Evolutionary conservation across 2,888 invertebrate species (phyloP).

Genomic region (Ectemnius continuus): DNA sequence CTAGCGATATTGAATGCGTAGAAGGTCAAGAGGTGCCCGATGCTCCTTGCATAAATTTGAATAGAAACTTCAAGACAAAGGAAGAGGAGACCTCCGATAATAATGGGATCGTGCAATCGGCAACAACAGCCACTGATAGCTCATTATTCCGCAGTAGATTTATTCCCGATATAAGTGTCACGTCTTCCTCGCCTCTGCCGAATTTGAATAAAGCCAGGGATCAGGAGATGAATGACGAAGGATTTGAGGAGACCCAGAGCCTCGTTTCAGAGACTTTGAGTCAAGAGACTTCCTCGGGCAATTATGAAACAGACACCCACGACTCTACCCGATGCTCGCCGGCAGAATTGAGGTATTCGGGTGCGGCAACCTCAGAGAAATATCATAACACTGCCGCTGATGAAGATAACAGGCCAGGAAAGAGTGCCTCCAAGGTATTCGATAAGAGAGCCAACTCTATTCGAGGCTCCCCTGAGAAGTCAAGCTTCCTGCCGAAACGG

Average conservation of each 20-base stretch:
- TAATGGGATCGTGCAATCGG: constrained; percentile 75
- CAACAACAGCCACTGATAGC: neutral
- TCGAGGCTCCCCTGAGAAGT: constrained; percentile 56
- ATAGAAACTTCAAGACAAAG: constrained; percentile 57
- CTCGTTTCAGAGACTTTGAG: constrained; percentile 92
- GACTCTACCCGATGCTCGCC: constrained; percentile 77
- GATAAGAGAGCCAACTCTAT: constrained; percentile 44
- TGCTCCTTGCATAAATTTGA: neutral
- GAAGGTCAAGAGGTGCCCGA: neutral
- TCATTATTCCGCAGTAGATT: constrained; percentile 66
- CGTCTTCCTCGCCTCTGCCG: constrained; percentile 69
- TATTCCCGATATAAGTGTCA: constrained; percentile 79
- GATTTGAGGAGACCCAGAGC: constrained; percentile 94
- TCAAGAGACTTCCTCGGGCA: constrained; percentile 90
- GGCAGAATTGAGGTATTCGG: constrained; percentile 63
- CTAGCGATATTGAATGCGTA: neutral
- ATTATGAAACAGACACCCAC: constrained; percentile 82
- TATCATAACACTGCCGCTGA: neutral
- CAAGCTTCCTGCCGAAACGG: constrained; percentile 73
- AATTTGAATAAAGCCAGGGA: constrained; percentile 78
- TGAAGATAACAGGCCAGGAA: constrained; percentile 3
- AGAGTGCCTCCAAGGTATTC: constrained; percentile 23
- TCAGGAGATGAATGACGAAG: constrained; percentile 91
- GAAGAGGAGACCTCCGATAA: constrained; percentile 76
- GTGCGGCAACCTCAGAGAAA: neutral